A percentile compares a stretch with the other conserved stretches of the same genome.
Evolutionary conservation across 2,888 invertebrate species (phyloP).

Genomic region (Orthosia gracilis): DNA sequence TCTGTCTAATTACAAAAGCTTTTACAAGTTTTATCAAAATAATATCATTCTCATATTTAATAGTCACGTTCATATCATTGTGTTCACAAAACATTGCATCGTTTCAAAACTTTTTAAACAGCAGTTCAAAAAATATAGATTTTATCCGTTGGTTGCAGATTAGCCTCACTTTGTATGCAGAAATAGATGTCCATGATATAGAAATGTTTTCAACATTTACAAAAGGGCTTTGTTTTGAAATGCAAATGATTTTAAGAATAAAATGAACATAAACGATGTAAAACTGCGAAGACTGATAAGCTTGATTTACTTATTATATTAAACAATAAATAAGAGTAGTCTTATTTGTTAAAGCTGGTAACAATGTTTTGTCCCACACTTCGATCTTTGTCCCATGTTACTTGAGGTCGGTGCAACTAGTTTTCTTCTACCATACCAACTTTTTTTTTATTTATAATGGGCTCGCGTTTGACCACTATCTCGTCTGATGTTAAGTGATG

Average conservation of each 20-base stretch:
- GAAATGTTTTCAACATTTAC: constrained; percentile 49
- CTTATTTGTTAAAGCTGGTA: too few species aligned
- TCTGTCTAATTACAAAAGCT: neutral
- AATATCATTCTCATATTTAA: neutral
- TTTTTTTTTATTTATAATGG: too few species aligned
- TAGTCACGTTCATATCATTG: constrained; percentile 2
- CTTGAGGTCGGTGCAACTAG: too few species aligned
- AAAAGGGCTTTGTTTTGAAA: constrained; percentile 47
- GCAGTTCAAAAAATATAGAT: constrained; percentile 35
- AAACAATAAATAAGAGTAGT: neutral
- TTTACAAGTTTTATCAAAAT: neutral
- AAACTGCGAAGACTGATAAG: neutral
- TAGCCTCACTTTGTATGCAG: constrained; percentile 34
- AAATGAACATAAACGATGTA: constrained; percentile 8
- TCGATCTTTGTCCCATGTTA: too few species aligned
- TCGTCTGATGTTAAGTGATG: too few species aligned
- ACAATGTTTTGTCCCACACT: neutral
- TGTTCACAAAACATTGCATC: constrained; percentile 1
- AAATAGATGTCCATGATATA: constrained; percentile 25
- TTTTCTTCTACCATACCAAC: too few species aligned
- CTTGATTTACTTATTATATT: neutral
- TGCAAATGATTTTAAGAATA: constrained; percentile 34
- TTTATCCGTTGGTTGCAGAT: constrained; percentile 21
- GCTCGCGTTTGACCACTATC: too few species aligned
- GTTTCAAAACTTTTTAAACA: constrained; percentile 22